Percentiles rank a stretch among this genome's conserved stretches.
These are phyloP conservation scores for Otis tarda DNA, from an alignment of 2,113 vertebrate species.

Conservation along the genomic window DNA sequence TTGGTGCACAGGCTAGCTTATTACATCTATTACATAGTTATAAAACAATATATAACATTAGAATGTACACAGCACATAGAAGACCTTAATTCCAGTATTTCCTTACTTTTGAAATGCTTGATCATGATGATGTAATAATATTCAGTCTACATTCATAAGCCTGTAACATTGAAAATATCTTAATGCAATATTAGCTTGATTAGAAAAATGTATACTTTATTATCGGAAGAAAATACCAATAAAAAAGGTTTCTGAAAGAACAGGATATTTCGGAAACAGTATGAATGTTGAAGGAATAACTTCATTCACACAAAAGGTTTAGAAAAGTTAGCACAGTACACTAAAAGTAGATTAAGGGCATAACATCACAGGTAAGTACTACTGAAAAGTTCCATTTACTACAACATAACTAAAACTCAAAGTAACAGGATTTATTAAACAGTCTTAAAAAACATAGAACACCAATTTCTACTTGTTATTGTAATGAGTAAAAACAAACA, in stretches of 20 bases:
- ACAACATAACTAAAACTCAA: not conserved
- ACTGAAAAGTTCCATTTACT: not conserved
- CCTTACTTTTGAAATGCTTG: not conserved
- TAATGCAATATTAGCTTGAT: not conserved
- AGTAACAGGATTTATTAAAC: not conserved
- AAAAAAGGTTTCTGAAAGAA: not conserved
- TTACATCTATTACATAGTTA: not conserved
- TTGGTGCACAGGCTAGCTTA: not conserved
- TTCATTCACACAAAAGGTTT: not conserved
- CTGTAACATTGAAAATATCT: not conserved
- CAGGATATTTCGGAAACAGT: not conserved
- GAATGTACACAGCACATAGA: not conserved
- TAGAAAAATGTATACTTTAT: not conserved
- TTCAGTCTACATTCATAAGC: not conserved
- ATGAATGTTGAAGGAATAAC: not conserved
- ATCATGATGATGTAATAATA: not conserved
- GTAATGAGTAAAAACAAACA: not conserved
- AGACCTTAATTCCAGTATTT: not conserved
- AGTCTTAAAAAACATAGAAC: not conserved
- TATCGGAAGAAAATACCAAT: not conserved
- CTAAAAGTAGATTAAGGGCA: not conserved
- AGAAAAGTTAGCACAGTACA: not conserved
- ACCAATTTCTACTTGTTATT: not conserved
- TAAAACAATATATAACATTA: not conserved
- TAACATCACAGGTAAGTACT: not conserved